These are phyloP conservation scores for Strigamia maritima DNA, from an alignment of 2,888 invertebrate species.

Conservation along the genomic window DNA sequence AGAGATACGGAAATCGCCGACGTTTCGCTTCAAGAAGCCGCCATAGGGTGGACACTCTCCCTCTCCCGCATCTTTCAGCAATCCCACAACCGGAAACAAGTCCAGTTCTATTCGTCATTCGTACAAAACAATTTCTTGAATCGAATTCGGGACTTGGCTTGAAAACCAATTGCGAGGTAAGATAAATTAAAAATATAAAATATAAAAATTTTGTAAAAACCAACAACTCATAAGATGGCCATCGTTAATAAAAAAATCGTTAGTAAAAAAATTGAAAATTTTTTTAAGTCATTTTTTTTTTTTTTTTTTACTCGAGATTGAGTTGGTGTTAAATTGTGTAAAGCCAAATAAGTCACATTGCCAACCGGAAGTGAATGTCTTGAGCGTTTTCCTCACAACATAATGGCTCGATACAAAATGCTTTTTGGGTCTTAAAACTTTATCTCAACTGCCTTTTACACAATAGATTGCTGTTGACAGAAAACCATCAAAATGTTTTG, in stretches of 20 bases:
- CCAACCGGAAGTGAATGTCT: constrained; percentile 19
- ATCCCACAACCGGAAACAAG: constrained; percentile 11
- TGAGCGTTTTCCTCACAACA: constrained; percentile 22
- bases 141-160: not conserved
- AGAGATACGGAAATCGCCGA: constrained; percentile 26
- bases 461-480: constrained; percentile 27
- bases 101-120: constrained; percentile 20
- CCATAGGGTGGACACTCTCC: constrained; percentile 23
- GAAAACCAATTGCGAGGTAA: not conserved
- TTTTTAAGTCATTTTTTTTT: no score
- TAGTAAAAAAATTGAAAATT: not conserved
- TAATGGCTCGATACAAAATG: constrained; percentile 27
- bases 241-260: no score
- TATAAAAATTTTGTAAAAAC: not conserved
- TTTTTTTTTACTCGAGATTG: not conserved
- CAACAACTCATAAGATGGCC: not conserved
- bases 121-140: constrained; percentile 16
- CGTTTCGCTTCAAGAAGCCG: constrained; percentile 26
- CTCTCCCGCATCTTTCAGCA: not conserved
- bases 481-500: constrained; percentile 9
- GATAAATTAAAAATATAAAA: not conserved
- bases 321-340: constrained; percentile 21
- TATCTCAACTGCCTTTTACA: constrained; percentile 25
- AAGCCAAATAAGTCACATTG: constrained; percentile 24
- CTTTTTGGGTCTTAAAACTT: constrained; percentile 22